Evolutionary conservation across 2,888 invertebrate genomes (phyloP), one percentile per base, ranked within the genome.

Genomic region (Himalopsyche tibetana): DNA sequence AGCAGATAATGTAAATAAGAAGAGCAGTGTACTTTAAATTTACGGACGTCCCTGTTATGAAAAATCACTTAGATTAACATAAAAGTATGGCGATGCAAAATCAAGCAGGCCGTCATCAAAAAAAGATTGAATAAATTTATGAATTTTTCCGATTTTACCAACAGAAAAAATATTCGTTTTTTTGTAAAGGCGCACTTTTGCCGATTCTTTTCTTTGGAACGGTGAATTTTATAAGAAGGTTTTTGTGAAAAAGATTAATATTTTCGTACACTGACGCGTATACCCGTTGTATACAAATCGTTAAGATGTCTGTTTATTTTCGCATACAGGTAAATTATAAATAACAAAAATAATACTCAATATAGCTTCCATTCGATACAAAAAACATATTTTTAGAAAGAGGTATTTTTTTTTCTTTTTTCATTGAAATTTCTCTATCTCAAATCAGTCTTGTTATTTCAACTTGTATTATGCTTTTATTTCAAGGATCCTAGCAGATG

Each of bases 1-100:
- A 74, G 19, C 38, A 36, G 74, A 74, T 74, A 74, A 74, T 74
- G 74, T 38, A 74, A 74, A 74, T 74, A 74, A 36, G 36, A 74
- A 8, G 36, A 74, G 38, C 15, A 74, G 74, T 38, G 28, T 36
- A 74, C 38, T 74, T 74, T 15, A 74, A 74, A 74, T 36, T 36
- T 36, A 38, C 74, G 74, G 74, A 74, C 28, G 36, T 74, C 36
- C 36, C 36, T 74, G 74, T 38, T 36, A 74, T 74, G 74, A 74
- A 74, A 74, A 74, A 74, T 74, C 74, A 74, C 74, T 74, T 74
- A 74, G 38, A 74, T 74, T 74, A 74, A 36, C 74, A 74, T 74
- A 74, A 74, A 63, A 74, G 74, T 74, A 74, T 74, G 36, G 74
- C 36, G 74, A 74, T 74, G 74, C 69, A 74, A 74, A 74, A 74